These are phyloP conservation scores for Rallus crepitans DNA, from an alignment of 2,797 vertebrate species.

Conservation along the genomic window DNA sequence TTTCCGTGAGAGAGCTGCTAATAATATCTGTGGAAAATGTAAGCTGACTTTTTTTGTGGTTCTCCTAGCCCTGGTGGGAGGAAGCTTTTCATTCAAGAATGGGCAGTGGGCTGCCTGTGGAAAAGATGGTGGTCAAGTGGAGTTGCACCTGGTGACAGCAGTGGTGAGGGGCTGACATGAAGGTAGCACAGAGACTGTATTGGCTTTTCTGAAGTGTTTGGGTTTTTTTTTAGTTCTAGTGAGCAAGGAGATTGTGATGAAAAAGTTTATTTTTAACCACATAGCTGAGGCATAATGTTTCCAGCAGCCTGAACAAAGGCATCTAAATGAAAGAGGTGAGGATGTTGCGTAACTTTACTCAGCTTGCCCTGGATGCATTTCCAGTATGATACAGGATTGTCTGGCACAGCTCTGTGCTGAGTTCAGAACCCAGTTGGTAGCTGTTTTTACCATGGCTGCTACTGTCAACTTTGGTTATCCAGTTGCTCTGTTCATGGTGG, in stretches of 20 bases:
- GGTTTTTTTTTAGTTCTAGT: background rate
- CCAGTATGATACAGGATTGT: accelerated
- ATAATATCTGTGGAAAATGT: background rate
- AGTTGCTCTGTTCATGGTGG: background rate
- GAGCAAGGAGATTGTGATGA: background rate
- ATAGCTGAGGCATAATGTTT: background rate
- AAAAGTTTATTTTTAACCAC: constrained; percentile 37
- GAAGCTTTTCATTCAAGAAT: background rate
- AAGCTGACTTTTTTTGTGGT: background rate
- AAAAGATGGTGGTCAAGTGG: background rate
- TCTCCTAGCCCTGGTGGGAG: background rate
- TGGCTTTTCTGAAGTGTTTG: background rate
- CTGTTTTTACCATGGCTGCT: background rate
- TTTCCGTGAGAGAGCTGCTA: background rate
- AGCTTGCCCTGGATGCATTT: background rate
- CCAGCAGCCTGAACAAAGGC: background rate
- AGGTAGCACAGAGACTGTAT: background rate
- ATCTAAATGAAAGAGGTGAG: background rate
- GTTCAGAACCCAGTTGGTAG: background rate
- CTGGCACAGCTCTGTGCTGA: background rate
- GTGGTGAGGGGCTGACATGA: background rate
- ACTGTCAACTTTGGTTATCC: background rate
- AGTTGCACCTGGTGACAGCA: background rate
- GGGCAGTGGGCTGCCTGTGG: background rate
- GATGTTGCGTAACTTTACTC: background rate